Evolutionary conservation across 1,140 invertebrate genomes (phyloP), one percentile per base, ranked within the genome.

Genomic region (Pseudomyrmex pallidus): DNA sequence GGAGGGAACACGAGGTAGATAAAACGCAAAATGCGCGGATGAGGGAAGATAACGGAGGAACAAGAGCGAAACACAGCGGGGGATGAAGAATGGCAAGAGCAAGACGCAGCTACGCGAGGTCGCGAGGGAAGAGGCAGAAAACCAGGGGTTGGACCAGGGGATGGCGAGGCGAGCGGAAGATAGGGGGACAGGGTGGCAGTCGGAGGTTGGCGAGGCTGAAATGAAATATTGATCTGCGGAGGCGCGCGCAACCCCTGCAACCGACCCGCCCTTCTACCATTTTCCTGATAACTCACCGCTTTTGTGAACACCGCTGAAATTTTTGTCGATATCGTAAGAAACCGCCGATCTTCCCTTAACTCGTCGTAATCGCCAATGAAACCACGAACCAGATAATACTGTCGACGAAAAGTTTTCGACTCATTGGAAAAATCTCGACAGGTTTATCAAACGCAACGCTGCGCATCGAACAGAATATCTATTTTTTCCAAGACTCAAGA

Each of bases 171-270:
- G 7, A 35, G 64, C 57, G 83, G 66, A 83, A 76, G 85, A 84
- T 72, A 91, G 76, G 52, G 82, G 89, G 62, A 87, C 80, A 35
- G 82, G 44, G 68, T 59, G 85, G 46, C 82, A 86, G 66, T 85
- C 84, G 83, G 83, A 80, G 82, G 85, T 89, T 87, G 87, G 89
- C 87, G 90, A 92, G 91, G 90, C 85, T 92, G 89, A 92, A 93
- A 94, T 94, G 91, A 93, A 93, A 94, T 94, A 94, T 94, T 94
- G 94, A 94, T 94, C 93, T 91, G 90, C 80, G 86, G 90, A 91
- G 86, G 93, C 93, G 93, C 94, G 93, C 93, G 93, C 93, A 94
- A 91, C 92, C 90, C 93, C 93, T 94, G 93, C 93, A 94, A 84
- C 90, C 90, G 91, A 90, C 92, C 92, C 91, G 87, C 93, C 92